Evolutionary conservation across 2,797 vertebrate species (phyloP), one percentile per base, ranked within the genome.

Genomic region (Notolabrus celidotus): DNA sequence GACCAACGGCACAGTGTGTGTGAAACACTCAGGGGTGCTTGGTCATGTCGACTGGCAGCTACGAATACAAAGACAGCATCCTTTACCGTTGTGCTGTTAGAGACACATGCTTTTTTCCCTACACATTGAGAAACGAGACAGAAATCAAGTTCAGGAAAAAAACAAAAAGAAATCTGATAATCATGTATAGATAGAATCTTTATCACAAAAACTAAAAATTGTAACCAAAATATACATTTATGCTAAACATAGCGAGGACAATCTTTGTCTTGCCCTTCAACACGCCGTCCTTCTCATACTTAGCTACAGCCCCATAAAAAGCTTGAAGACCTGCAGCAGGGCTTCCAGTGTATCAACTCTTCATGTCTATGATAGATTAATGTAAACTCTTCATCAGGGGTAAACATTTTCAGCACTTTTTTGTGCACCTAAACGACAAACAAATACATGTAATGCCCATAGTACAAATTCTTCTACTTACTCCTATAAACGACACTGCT

Each of bases 331-430:
- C n/a, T n/a, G n/a, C 53, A 62, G 72, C 60, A 50, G 57, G 71
- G 53, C 12, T 19, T 85, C 76, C 89, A 91, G 89, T 92, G 90
- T 88, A 61, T 86, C 68, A 45, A 73, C 77, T 78, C 55, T 60
- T 73, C 6, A 31, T 76, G 74, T 77, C 34, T 68, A 31, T 58
- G n/a, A 79, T 39, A 67, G 62, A 72, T 79, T 54, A n/a, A 71
- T 89, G 90, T 92, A 92, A 92, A 92, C 90, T 87, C 74, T 55
- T 86, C 53, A 67, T 52, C 10, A 4, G 55, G 85, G 77, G 87
- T 84, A 88, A 88, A 84, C 80, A 83, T 77, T 79, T 89, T 69
- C 39, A 71, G 74, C 82, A 80, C 67, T 50, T 73, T 59, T 45
- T 43, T 74, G 75, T 36, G 55, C 74, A 82, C 54, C 77, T 72